Evolutionary conservation across 2,797 vertebrate genomes (phyloP).

Genomic region (Pyrocephalus nanus): DNA sequence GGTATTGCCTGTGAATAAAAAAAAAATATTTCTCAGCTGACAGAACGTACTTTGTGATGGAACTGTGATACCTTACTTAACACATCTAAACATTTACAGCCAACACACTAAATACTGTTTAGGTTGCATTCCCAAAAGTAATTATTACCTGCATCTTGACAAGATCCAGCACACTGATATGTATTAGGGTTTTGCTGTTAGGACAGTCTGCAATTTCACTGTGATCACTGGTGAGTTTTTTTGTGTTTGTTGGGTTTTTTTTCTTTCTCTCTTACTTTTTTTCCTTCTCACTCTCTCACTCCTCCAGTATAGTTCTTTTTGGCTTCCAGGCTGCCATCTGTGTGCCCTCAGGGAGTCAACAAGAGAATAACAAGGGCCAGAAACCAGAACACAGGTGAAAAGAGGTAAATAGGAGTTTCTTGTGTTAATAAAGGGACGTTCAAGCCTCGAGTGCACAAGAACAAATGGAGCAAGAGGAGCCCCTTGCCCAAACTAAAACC

Average conservation of each 20-base stretch:
- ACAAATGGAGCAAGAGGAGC: not conserved
- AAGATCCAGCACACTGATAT: conserved; percentile 17
- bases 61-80: not conserved
- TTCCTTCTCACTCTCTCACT: not conserved
- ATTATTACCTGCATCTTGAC: conserved; percentile 18
- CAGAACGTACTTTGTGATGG: not conserved
- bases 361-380: conserved; percentile 9
- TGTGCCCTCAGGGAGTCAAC: conserved; percentile 34
- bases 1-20: not conserved
- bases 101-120: conserved; percentile 10
- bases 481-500: not conserved
- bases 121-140: conserved; percentile 26
- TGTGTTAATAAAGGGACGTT: not conserved
- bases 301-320: conserved; percentile 5
- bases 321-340: conserved; percentile 59
- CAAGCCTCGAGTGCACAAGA: not conserved
- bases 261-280: not conserved
- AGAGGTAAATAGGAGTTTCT: conserved; percentile 39
- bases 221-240: not conserved
- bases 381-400: conserved; percentile 51
- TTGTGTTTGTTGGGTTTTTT: not conserved
- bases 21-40: not conserved
- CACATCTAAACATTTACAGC: not conserved
- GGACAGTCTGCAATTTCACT: not conserved
- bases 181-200: not conserved